These are phyloP conservation scores for Parotia lawesii DNA, from an alignment of 2,113 vertebrate genomes.

Conservation along the genomic window DNA sequence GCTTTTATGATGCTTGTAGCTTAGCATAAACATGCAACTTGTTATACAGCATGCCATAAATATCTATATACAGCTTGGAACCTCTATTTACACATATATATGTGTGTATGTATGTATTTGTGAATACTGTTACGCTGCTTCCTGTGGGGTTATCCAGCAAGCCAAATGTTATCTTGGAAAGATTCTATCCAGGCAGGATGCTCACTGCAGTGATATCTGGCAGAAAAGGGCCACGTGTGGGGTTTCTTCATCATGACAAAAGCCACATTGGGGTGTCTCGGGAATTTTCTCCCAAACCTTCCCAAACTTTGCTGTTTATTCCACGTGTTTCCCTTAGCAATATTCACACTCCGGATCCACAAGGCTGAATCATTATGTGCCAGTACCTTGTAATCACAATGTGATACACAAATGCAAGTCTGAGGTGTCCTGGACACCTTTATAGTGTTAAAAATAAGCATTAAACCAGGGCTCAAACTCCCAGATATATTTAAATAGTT, in stretches of 20 bases:
- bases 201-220: not conserved
- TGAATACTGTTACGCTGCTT: not conserved
- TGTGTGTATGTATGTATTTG: not conserved
- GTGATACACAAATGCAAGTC: not conserved
- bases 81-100: not conserved
- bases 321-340: not conserved
- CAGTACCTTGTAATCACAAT: not conserved
- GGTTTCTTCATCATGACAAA: not conserved
- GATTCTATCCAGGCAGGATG: not conserved
- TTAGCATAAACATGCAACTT: not conserved
- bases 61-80: not conserved
- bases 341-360: not conserved
- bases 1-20: not conserved
- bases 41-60: not conserved
- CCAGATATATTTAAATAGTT: not conserved
- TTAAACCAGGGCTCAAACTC: not conserved
- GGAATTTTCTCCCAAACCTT: not conserved
- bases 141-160: not conserved
- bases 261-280: not conserved
- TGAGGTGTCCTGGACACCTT: not conserved
- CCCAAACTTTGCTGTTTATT: not conserved
- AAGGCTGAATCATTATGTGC: not conserved
- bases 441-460: not conserved
- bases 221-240: fast-evolving
- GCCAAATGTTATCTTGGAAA: not conserved